Conservation (phyloP, 1,140 invertebrate species). For the Aporrectodea caliginosa region DNA sequence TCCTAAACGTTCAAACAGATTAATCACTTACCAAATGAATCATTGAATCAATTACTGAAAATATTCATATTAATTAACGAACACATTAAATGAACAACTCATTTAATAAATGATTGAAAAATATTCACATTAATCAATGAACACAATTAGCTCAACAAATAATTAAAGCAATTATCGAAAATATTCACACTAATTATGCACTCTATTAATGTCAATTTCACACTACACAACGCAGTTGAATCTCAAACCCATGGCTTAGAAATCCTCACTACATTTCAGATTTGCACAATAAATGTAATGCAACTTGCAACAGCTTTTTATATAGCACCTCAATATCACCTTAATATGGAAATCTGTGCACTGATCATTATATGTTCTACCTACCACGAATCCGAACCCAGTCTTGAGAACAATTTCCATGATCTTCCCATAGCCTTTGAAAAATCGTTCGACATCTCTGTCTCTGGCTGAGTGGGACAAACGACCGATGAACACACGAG, state of each 20-base stretch:
- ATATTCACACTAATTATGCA: too few species aligned
- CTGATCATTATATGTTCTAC: too few species aligned
- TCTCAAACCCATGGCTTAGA: too few species aligned
- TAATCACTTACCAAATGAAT: neutral
- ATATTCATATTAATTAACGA: neutral
- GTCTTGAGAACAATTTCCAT: constrained; percentile 92
- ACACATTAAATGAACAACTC: neutral
- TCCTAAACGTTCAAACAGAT: constrained; percentile 65
- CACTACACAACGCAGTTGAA: too few species aligned
- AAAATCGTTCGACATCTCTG: constrained; percentile 91
- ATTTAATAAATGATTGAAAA: neutral
- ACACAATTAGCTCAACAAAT: neutral
- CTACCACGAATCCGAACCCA: constrained; percentile 90
- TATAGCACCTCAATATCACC: too few species aligned
- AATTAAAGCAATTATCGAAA: neutral
- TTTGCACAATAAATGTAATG: too few species aligned
- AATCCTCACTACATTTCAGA: too few species aligned
- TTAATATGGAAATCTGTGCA: too few species aligned
- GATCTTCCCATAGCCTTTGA: constrained; percentile 89
- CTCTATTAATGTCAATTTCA: too few species aligned
- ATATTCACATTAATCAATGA: neutral
- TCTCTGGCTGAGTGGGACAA: constrained; percentile 79
- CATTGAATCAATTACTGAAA: neutral
- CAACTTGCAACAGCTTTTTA: too few species aligned
- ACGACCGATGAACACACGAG: constrained; percentile 88